Evolutionary conservation across 2,888 invertebrate genomes (phyloP).

Genomic region (Heliothis peltigera): DNA sequence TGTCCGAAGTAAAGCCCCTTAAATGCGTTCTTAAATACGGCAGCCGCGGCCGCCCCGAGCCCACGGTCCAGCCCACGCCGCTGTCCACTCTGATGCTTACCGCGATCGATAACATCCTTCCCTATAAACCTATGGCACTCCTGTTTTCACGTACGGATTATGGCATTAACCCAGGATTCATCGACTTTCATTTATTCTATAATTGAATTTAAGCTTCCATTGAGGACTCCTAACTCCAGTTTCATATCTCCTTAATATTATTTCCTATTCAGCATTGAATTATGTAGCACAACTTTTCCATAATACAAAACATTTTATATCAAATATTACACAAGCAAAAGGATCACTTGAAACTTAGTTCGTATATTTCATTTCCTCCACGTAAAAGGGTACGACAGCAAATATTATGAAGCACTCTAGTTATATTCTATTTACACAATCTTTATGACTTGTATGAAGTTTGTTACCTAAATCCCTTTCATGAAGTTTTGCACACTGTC

Average conservation of each 20-base stretch:
- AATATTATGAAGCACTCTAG: conserved; percentile 41
- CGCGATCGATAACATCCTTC: conserved; percentile 73
- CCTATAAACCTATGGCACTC: conserved; percentile 59
- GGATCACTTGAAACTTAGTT: conserved; percentile 45
- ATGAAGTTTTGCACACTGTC: conserved; percentile 15
- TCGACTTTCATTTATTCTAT: conserved; percentile 19
- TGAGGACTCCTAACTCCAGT: neutral
- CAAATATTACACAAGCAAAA: conserved; percentile 37
- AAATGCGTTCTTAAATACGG: conserved; percentile 84
- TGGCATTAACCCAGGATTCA: conserved; percentile 23
- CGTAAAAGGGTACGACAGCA: conserved; percentile 34
- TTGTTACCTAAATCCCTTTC: conserved; percentile 20
- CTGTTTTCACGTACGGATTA: conserved; percentile 51
- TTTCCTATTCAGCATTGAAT: conserved; percentile 18
- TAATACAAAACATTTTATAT: conserved; percentile 16
- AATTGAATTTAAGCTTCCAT: conserved; percentile 21
- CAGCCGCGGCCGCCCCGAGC: conserved; percentile 54
- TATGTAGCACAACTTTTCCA: conserved; percentile 8
- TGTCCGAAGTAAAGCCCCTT: conserved; percentile 84
- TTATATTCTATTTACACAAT: conserved; percentile 45
- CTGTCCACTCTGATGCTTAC: conserved; percentile 75
- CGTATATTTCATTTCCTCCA: conserved; percentile 44
- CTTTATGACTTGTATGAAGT: conserved; percentile 31
- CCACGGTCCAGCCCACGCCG: conserved; percentile 51
- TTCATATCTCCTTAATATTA: conserved; percentile 19